Base-by-base conservation (phyloP, 2,797 vertebrate genomes). In the Sebastes hubbsi region DNA sequence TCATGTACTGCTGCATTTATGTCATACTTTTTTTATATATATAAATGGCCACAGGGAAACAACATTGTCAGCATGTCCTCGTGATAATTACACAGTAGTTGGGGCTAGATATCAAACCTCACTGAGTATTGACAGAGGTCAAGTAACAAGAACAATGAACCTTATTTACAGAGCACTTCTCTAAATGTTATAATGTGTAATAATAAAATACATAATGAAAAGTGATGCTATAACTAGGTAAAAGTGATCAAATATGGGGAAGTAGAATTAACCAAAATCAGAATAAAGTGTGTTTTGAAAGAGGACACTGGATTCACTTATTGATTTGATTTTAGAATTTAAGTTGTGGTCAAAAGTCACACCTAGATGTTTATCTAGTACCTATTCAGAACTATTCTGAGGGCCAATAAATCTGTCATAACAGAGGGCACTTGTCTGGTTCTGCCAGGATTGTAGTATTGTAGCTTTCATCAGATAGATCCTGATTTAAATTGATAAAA, bases 11-110 rank as follows among this genome's bases (percentile, higher is more conserved):
- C 24, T 74, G 52, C 49, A 61, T 46, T 66, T 20, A 22, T 55
- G 27, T 24, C 30, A 16, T 71, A 2, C 0, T 58, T 46, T 77
- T 77, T 7, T 42, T 42, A 42, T 72, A 29, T 70, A 77, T 62
- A 36, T 59, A 82, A 82, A 78, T 42, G 4, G 30, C 16, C 27
- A 13, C 8, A 27, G 18, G 34, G 30, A 70, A 75, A 77, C 54
- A 2, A 6, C 12, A 9, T 32, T 62, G 20, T 63, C 13, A 27
- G 30, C 13, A 46, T 49, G 34, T 52, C 36, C 18, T 36, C 7
- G 13, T 66, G 24, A 24, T 8, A 25, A 46, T 22, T 7, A 13
- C 6, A 34, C 14, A n/a, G n/a, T 14, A 13, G 32, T 14, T n/a
- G 3, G 1, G 36, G 30, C 14, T 58, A 11, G 16, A 6, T 36